Evolutionary conservation across 1,140 invertebrate genomes (phyloP).

Genomic region (Paralvinella palmiformis): DNA sequence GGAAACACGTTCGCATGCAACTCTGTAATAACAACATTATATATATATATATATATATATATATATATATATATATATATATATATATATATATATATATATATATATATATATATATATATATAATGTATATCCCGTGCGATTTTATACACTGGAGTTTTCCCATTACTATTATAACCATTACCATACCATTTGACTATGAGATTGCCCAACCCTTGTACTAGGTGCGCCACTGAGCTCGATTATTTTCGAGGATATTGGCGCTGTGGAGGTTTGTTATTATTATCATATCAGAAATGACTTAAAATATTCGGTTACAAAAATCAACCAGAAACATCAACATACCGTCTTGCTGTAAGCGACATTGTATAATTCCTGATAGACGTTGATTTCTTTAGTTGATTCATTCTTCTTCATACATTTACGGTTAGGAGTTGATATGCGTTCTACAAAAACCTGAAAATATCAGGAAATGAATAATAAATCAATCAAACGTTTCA

Average conservation of each 20-base stretch:
- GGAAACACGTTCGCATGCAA: conserved; percentile 16
- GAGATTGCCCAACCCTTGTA: not conserved
- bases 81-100: not conserved
- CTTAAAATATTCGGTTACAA: not conserved
- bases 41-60: not conserved
- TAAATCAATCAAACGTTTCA: not conserved
- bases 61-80: too few relatives aligned
- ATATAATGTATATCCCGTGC: not conserved
- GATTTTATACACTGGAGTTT: not conserved
- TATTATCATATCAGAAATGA: not conserved
- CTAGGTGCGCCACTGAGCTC: not conserved
- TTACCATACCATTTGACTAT: not conserved
- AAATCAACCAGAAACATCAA: not conserved
- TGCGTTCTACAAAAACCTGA: not conserved
- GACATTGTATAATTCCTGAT: conserved; percentile 11
- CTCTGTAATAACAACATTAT: conserved; percentile 1
- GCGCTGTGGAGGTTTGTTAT: too few relatives aligned
- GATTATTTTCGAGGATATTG: not conserved
- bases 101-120: not conserved
- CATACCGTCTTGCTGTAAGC: conserved; percentile 8
- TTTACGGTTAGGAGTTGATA: not conserved
- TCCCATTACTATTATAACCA: not conserved
- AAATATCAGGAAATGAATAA: not conserved
- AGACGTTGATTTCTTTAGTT: conserved; percentile 1
- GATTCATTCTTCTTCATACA: not conserved